Base-by-base conservation (phyloP, 1,140 invertebrate species). In the Calephelis nemesis region DNA sequence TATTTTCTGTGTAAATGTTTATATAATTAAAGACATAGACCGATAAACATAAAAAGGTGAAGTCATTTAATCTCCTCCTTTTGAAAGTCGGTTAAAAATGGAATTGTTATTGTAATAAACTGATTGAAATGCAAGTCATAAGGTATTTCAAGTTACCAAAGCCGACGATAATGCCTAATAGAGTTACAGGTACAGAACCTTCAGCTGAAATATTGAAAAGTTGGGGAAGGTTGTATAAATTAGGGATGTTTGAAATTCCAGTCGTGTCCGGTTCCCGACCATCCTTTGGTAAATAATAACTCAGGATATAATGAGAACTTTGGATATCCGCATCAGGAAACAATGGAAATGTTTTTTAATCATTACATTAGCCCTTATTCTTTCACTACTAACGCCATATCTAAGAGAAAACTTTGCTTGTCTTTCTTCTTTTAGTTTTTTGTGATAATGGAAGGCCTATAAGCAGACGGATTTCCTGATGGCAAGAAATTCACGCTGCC, bases 231-330 rank as follows among this genome's bases (percentile, higher is more conserved):
- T 54, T 54, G 52, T 19, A 54, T 54, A 54, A 54, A 54, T 54
- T 54, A 54, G 52, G 52, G 52, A 54, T 52, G 9, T 30, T 54
- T 54, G 52, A 54, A 19, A 54, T 58, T 58, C 52, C 19, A 13
- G 9, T 11, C 52, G 19, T 5, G 52, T 58, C 11, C 19, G 19
- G 15, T 30, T 15, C 9, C 10, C 11, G 52, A 15, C 19, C 52
- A 11, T 30, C 52, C 52, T 58, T 58, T 58, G 52, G 30, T 58
- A 58, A 58, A 58, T 39, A 52, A 52, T 52, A 58, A 58, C 52
- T 58, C 19, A 15, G 52, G 30, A 11, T 8, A 58, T 39, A 30
- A 19, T 58, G 19, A 58, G 19, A 19, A 58, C 11, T 19, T 11
- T 30, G 19, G 19, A 19, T 11, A 11, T 58, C 30, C 19, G 15